Base-by-base conservation (phyloP, 2,888 invertebrate species). In the Lamproptera curius region DNA sequence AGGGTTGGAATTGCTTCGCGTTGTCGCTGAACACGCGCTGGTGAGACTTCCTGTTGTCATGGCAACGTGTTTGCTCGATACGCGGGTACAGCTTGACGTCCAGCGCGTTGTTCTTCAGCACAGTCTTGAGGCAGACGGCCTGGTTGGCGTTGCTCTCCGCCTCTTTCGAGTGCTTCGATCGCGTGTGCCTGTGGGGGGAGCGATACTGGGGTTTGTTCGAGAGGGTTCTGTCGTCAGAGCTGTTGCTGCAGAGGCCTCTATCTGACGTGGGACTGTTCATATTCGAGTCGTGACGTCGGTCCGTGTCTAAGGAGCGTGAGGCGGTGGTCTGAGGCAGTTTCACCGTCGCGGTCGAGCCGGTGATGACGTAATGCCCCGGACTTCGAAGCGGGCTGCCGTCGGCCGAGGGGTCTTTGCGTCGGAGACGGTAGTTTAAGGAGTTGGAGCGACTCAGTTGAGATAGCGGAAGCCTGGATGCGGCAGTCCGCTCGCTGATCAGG, bases 211-310 rank as follows among this genome's bases (percentile, higher is more conserved):
- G 83, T 33, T 76, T 61, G 23, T 84, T 82, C 0, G 87, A 85
- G 2, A 87, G 58, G 1, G 87, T 87, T 68, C 81, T 85, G 31
- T 87, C 86, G 56, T 86, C 87, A 0, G 87, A 87, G 70, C 87
- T 86, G 50, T 85, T 80, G 28, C 83, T 83, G 1, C 75, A 49
- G 1, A 78, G 50, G 0, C 79, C 78, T 34, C 67, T 53, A 1
- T 86, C 82, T 0, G 87, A 84, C 1, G 62, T 70, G 0, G 87
- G 86, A 54, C 84, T 85, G 57, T 88, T 87, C 84, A 86, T 84
- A 41, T 87, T 87, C 0, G 73, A 67, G 51, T 85, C 84, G 26
- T 63, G 71, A 31, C 69, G 51, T 11, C 69, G 58, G 11, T 86
- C 84, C 0, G 79, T 74, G 1, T 88, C 88, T 31, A 88, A 52